Percentiles rank a stretch among this genome's conserved stretches.
Conservation (phyloP, 2,888 invertebrate species). For the Anoplius nigerrimus region DNA sequence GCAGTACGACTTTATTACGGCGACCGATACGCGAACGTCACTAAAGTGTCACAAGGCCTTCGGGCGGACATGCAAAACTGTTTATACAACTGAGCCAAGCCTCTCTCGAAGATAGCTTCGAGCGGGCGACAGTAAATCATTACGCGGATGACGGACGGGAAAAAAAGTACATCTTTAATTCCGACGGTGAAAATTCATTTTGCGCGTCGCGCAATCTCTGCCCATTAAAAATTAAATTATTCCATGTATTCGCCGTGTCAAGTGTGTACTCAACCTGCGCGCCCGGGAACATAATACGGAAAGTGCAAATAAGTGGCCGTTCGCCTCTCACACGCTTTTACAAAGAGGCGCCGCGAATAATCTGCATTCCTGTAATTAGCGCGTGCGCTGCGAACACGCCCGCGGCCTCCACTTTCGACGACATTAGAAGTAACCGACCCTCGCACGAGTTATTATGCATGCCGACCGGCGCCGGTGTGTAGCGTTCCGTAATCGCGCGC, state of each 20-base stretch:
- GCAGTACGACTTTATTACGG: slow-evolving; percentile 37
- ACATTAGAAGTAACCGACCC: not conserved
- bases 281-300: too few relatives aligned
- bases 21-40: slow-evolving; percentile 36
- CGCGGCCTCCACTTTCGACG: not conserved
- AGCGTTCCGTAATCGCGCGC: not conserved
- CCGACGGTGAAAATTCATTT: too few relatives aligned
- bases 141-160: too few relatives aligned
- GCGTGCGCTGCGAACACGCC: slow-evolving; percentile 9
- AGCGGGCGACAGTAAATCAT: too few relatives aligned
- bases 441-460: not conserved
- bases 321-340: not conserved
- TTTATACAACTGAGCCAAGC: slow-evolving; percentile 37
- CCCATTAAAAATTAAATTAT: too few relatives aligned
- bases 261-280: too few relatives aligned
- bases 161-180: too few relatives aligned
- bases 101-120: not conserved
- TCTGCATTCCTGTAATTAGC: slow-evolving; percentile 41
- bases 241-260: not conserved
- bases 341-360: slow-evolving; percentile 24
- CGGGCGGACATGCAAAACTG: slow-evolving; percentile 24
- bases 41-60: slow-evolving; percentile 53
- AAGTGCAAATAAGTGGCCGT: too few relatives aligned
- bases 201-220: too few relatives aligned
- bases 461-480: not conserved